phyloP scores from a whole-genome alignment of 2,113 vertebrate genomes.

The Gallinago undulata region DNA sequence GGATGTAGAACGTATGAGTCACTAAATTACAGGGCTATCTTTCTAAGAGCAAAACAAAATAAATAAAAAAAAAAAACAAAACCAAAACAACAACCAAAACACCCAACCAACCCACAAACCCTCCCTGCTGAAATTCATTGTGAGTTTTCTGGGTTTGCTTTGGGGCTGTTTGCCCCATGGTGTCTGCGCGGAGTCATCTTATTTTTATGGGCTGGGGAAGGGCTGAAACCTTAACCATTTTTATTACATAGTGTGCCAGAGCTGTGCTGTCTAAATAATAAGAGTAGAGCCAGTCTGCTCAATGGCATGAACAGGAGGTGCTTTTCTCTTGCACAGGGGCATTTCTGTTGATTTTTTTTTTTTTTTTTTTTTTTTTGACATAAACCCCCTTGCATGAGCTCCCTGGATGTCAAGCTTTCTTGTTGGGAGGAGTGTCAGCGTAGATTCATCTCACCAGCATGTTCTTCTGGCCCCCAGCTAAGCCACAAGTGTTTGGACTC shows the following conservation, averaged over 20 bases:
- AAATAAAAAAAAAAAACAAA: not conserved
- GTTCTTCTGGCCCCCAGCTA: not conserved
- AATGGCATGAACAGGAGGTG: not conserved
- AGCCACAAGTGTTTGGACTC: not conserved
- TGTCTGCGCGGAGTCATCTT: not conserved
- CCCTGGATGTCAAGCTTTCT: not conserved
- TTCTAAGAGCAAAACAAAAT: conserved; percentile 56
- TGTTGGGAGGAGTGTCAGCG: not conserved
- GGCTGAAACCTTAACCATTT: not conserved
- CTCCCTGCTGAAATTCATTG: not conserved
- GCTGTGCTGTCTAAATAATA: not conserved
- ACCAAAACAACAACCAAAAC: not conserved
- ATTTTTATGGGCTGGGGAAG: not conserved
- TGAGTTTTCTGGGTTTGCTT: not conserved
- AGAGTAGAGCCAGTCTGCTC: not conserved
- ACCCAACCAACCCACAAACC: not conserved
- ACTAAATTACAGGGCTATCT: conserved; percentile 74
- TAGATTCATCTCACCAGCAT: rapidly evolving
- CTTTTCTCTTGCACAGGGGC: rapidly evolving
- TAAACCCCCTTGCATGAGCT: rapidly evolving
- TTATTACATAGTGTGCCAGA: not conserved
- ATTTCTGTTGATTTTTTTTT: not conserved
- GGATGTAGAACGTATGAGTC: conserved; percentile 72
- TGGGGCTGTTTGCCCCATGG: not conserved
- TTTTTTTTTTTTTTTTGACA: not conserved